Percentiles rank a stretch among this genome's conserved stretches.
These are phyloP conservation scores for Lepus americanus DNA, from an alignment of 2,113 vertebrate species.

Conservation along the genomic window DNA sequence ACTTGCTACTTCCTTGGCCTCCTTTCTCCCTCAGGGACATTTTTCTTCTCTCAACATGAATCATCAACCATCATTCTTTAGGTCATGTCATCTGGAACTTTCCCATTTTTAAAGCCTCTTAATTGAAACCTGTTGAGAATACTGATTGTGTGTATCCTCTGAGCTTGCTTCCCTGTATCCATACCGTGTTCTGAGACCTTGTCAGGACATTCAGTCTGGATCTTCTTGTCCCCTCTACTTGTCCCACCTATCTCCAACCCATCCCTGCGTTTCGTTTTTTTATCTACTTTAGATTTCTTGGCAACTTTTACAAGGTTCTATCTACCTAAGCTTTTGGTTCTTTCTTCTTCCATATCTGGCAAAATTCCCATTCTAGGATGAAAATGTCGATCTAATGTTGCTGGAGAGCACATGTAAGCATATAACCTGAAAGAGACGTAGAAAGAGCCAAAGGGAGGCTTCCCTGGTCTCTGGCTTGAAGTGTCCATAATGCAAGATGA, in stretches of 20 bases:
- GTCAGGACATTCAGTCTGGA: not conserved
- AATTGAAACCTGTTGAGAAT: not conserved
- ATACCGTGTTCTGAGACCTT: not conserved
- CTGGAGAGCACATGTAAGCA: not conserved
- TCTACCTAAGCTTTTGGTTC: not conserved
- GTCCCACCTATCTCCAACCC: not conserved
- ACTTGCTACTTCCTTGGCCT: no score
- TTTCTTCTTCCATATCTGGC: not conserved
- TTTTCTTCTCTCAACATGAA: not conserved
- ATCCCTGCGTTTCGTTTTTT: not conserved
- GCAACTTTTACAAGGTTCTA: not conserved
- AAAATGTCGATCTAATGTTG: not conserved
- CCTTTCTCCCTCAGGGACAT: not conserved
- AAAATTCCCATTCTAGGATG: not conserved
- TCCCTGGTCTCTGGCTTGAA: not conserved
- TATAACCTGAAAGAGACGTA: not conserved
- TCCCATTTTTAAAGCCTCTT: not conserved
- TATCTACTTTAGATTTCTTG: not conserved
- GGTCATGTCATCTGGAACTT: not conserved
- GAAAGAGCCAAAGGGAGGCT: not conserved
- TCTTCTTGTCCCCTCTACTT: not conserved
- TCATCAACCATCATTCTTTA: not conserved
- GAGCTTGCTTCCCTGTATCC: not conserved
- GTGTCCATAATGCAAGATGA: not conserved
- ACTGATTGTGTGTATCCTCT: not conserved